A percentile compares a stretch with the other conserved stretches of the same genome.
Evolutionary conservation across 1,140 invertebrate genomes (phyloP).

Genomic region (Tachypleus tridentatus): DNA sequence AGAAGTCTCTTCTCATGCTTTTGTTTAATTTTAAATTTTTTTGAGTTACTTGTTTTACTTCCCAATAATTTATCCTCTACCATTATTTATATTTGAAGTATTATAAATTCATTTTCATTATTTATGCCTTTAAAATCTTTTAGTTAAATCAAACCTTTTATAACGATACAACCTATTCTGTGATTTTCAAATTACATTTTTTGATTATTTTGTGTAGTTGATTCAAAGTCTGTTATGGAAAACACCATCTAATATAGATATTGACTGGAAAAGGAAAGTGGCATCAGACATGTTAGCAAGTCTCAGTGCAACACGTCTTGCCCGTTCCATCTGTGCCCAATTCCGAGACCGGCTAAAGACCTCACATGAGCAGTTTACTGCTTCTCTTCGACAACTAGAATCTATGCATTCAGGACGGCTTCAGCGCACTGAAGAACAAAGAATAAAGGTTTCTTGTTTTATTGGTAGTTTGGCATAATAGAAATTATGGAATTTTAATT

Average conservation of each 20-base stretch:
- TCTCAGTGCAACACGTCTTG: constrained; percentile 54
- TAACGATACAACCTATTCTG: too few species aligned
- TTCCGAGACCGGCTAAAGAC: constrained; percentile 43
- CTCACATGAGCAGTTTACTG: constrained; percentile 54
- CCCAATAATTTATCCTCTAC: background rate
- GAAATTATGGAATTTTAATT: too few species aligned
- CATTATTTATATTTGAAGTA: background rate
- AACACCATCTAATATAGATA: constrained; percentile 45
- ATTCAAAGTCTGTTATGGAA: constrained; percentile 15
- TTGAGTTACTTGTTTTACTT: background rate
- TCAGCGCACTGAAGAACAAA: constrained; percentile 67
- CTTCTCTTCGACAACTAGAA: constrained; percentile 49
- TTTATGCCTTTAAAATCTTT: background rate
- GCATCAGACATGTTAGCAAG: constrained; percentile 58
- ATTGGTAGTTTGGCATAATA: too few species aligned
- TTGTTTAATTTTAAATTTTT: background rate
- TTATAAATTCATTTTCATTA: background rate
- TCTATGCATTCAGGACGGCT: constrained; percentile 51
- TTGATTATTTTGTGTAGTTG: constrained; percentile 2
- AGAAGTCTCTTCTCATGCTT: too few species aligned
- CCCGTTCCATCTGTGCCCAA: constrained; percentile 61
- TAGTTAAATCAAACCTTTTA: background rate
- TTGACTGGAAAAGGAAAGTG: constrained; percentile 57
- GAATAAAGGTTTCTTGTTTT: constrained; percentile 27
- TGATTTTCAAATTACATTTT: background rate